phyloP scores from a whole-genome alignment of 1,140 invertebrate genomes.

The Brachionus sp. region DNA sequence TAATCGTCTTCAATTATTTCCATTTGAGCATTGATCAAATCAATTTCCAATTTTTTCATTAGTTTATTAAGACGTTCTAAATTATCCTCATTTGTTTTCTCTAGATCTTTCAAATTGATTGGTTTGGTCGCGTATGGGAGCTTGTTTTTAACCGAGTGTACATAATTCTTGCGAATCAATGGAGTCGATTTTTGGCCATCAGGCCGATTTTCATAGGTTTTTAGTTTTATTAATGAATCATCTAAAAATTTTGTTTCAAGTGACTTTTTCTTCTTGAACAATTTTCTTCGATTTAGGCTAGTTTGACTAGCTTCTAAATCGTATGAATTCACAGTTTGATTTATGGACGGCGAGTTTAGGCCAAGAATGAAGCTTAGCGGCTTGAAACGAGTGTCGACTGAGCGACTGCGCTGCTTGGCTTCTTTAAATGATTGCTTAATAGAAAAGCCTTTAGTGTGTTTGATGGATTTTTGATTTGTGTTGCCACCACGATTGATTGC shows the following conservation, averaged over 20 bases:
- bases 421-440: constrained; percentile 13
- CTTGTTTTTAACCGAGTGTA: neutral
- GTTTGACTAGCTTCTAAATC: constrained; percentile 2
- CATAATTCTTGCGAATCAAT: neutral
- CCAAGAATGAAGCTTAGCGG: neutral
- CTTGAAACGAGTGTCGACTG: constrained; percentile 21
- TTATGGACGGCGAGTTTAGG: neutral
- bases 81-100: neutral
- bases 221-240: neutral
- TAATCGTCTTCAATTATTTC: constrained; percentile 27
- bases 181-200: neutral
- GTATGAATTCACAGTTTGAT: neutral
- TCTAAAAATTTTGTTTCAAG: neutral
- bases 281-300: neutral
- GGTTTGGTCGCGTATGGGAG: neutral
- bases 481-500: neutral
- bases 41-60: constrained; percentile 19
- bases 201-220: neutral
- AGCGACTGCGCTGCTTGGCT: constrained; percentile 20
- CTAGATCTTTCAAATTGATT: neutral
- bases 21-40: constrained; percentile 30
- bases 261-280: neutral
- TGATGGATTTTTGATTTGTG: neutral
- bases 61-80: neutral
- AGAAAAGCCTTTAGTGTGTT: neutral